These are phyloP conservation scores for Xyliphius kryptos DNA, from an alignment of 2,113 vertebrate genomes.

Conservation along the genomic window DNA sequence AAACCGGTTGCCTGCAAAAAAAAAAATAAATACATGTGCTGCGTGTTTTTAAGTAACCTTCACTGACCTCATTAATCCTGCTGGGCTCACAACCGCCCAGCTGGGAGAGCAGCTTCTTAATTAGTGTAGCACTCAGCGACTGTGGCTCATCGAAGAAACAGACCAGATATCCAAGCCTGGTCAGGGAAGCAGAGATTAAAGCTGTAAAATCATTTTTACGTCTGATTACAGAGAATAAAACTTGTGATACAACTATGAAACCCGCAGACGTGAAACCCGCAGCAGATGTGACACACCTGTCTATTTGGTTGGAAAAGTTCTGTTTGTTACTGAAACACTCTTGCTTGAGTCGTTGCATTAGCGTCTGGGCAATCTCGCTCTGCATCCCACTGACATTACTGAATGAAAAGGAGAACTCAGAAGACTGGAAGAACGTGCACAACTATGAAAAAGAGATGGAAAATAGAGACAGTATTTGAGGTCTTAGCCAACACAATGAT, in stretches of 20 bases:
- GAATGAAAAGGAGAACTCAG: constrained; percentile 34
- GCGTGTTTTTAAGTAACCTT: too few relatives aligned
- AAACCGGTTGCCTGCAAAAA: too few relatives aligned
- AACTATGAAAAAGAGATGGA: too few relatives aligned
- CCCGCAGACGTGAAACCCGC: too few relatives aligned
- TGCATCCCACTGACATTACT: constrained; percentile 17
- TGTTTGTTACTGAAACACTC: constrained; percentile 27
- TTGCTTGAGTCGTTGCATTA: constrained; percentile 24
- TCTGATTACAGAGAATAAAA: too few relatives aligned
- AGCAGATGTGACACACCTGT: constrained; percentile 36
- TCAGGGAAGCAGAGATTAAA: constrained; percentile 1
- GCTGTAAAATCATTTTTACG: too few relatives aligned
- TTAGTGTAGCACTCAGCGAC: constrained; percentile 37
- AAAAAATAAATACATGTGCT: too few relatives aligned
- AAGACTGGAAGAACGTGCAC: constrained; percentile 42
- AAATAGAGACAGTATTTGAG: too few relatives aligned
- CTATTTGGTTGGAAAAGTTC: constrained; percentile 26
- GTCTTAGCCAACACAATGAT: too few relatives aligned
- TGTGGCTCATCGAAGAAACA: constrained; percentile 45
- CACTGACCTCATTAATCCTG: constrained; percentile 40
- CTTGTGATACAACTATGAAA: too few relatives aligned
- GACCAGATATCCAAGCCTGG: constrained; percentile 53
- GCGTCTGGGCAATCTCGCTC: not conserved
- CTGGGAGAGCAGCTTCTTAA: constrained; percentile 46
- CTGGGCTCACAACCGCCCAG: constrained; percentile 41